Evolutionary conservation across 2,113 vertebrate genomes (phyloP).

Genomic region (Silurus glanis): DNA sequence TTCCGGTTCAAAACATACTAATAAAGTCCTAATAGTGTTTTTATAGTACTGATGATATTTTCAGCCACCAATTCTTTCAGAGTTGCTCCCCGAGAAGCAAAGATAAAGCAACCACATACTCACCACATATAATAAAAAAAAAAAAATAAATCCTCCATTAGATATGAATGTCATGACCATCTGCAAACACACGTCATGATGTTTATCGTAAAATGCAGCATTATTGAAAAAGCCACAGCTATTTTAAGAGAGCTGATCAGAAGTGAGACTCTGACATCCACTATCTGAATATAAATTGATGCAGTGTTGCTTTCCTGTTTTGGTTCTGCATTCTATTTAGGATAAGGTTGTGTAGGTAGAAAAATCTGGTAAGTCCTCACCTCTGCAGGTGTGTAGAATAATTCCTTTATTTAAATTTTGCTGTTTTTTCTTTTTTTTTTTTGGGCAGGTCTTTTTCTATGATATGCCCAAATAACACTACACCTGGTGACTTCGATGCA

Average conservation of each 20-base stretch:
- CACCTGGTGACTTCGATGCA: neutral
- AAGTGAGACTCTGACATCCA: neutral
- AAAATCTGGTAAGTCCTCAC: neutral
- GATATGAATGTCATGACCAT: neutral
- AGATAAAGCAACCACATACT: neutral
- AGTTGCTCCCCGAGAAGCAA: neutral
- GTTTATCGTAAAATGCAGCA: neutral
- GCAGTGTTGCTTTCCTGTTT: neutral
- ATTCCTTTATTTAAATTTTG: neutral
- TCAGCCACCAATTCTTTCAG: neutral
- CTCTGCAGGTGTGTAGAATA: neutral
- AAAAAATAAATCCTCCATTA: neutral
- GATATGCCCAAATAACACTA: neutral
- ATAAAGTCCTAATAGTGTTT: constrained; percentile 7
- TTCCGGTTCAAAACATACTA: constrained; percentile 3
- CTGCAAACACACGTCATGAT: neutral
- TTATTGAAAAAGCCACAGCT: neutral
- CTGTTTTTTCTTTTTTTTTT: neutral
- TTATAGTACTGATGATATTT: neutral
- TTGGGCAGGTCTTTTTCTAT: neutral
- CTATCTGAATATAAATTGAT: neutral
- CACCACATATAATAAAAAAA: neutral
- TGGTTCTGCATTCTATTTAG: neutral
- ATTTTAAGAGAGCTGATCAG: neutral
- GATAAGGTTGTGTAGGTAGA: neutral